phyloP scores from a whole-genome alignment of 2,888 invertebrate species.

The Diarsia dahlii region DNA sequence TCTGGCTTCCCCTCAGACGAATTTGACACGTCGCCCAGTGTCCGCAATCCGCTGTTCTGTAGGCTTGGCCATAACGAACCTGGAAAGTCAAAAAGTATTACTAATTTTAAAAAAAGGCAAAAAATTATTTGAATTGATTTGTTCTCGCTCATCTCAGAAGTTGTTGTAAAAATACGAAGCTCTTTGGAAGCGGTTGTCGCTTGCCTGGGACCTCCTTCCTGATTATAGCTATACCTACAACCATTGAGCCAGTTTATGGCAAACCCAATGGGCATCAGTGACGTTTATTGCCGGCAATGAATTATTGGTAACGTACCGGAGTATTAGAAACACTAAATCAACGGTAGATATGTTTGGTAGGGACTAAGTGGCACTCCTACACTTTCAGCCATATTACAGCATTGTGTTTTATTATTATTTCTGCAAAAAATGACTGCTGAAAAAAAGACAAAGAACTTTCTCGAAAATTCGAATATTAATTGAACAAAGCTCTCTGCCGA shows the following conservation, averaged over 20 bases:
- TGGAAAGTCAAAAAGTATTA: neutral
- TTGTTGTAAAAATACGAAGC: neutral
- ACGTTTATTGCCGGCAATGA: slow-evolving; percentile 36
- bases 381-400: neutral
- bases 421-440: neutral
- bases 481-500: neutral
- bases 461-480: neutral
- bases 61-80: neutral
- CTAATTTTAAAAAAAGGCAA: no score
- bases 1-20: neutral
- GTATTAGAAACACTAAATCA: slow-evolving; percentile 44
- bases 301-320: slow-evolving; percentile 29
- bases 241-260: slow-evolving; percentile 21
- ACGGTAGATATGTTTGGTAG: neutral
- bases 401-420: neutral
- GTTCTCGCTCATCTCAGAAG: neutral
- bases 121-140: neutral
- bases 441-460: neutral
- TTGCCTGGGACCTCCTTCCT: neutral
- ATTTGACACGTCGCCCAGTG: neutral
- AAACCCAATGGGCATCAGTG: slow-evolving; percentile 33
- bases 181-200: neutral
- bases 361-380: neutral
- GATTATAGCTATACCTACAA: slow-evolving; percentile 2
- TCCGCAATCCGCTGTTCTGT: neutral